Base-by-base conservation (phyloP, 1,140 invertebrate species). In the Platyscapa corneri region DNA sequence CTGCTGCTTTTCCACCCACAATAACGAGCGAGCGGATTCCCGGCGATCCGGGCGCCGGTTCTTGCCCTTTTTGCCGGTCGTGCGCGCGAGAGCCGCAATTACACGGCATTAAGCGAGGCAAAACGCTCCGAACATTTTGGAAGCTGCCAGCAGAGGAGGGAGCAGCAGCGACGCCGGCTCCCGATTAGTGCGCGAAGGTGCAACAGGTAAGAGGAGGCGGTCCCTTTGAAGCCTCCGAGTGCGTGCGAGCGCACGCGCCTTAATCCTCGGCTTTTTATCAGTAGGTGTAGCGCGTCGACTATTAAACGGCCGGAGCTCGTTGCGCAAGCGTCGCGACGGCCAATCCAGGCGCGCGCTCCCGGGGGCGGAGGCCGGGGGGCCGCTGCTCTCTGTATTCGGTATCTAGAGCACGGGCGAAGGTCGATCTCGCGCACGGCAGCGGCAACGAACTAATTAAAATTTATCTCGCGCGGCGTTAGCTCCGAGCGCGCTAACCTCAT, bases 381-480 rank as follows among this genome's bases (percentile, higher is more conserved):
- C 32, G 20, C 32, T 32, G 10, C 23, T 32, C 6, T 46, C 75
- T 80, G 27, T 34, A 60, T 84, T 72, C 77, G 83, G 76, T 74
- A 85, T 85, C 83, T 85, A 46, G 83, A 85, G 83, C 83, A 80
- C 67, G 77, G 77, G n/a, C 77, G 67, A 85, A 85, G 83, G 83
- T 85, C 72, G 39, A 20, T 32, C 23, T 23, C 53, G 27, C 0
- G 32, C 2, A 23, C 53, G 39, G 6, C 37, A 3, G 27, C 37
- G 42, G 65, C 34, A 65, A 64, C 37, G 37, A 42, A 32, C 77
- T 85, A 80, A 85, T 85, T 85, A 85, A 85, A 85, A 85, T 80
- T 85, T 85, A 80, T 79, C 76, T 32, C 74, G 56, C 82, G 70
- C 27, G 12, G 42, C 27, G 8, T 0, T 6, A 10, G 30, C 32